Evolutionary conservation across 2,113 vertebrate genomes (phyloP).

Genomic region (Scortum barcoo): DNA sequence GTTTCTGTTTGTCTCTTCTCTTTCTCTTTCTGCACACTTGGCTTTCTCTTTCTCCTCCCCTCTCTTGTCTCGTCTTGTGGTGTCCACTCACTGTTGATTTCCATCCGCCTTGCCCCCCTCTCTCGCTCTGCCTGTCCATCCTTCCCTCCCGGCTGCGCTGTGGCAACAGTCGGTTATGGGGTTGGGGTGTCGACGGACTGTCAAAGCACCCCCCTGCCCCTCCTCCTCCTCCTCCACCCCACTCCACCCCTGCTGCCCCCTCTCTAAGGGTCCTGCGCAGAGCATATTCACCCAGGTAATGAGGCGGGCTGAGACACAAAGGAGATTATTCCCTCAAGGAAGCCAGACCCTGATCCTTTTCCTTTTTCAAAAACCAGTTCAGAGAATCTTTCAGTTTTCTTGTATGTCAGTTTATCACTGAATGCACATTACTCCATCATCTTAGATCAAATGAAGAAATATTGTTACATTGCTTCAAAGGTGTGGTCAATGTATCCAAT

Average conservation of each 20-base stretch:
- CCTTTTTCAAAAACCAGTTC: not conserved
- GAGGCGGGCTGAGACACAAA: slow-evolving; percentile 34
- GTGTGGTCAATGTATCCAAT: not conserved
- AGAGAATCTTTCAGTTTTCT: not conserved
- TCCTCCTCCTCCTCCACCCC: slow-evolving; percentile 93
- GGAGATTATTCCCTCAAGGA: slow-evolving; percentile 8
- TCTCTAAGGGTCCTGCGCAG: slow-evolving; percentile 96
- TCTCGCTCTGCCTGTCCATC: slow-evolving; percentile 70
- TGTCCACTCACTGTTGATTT: slow-evolving; percentile 42
- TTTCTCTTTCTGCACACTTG: slow-evolving; percentile 74
- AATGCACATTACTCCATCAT: not conserved
- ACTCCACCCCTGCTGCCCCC: slow-evolving; percentile 94
- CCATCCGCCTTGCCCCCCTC: slow-evolving; percentile 22
- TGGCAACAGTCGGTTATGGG: slow-evolving; percentile 95
- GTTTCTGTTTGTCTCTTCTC: slow-evolving; percentile 84
- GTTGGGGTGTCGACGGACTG: slow-evolving; percentile 96
- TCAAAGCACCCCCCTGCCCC: slow-evolving; percentile 95
- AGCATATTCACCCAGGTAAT: slow-evolving; percentile 97
- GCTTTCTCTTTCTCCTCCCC: slow-evolving; percentile 37
- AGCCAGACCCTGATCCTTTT: slow-evolving; percentile 12
- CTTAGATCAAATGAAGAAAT: not conserved
- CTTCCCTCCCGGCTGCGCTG: slow-evolving; percentile 79
- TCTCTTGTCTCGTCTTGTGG: slow-evolving; percentile 51
- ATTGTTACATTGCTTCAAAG: not conserved
- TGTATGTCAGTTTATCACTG: not conserved